Evolutionary conservation across 2,888 invertebrate genomes (phyloP).

Genomic region (Ryuthela nishihirai): DNA sequence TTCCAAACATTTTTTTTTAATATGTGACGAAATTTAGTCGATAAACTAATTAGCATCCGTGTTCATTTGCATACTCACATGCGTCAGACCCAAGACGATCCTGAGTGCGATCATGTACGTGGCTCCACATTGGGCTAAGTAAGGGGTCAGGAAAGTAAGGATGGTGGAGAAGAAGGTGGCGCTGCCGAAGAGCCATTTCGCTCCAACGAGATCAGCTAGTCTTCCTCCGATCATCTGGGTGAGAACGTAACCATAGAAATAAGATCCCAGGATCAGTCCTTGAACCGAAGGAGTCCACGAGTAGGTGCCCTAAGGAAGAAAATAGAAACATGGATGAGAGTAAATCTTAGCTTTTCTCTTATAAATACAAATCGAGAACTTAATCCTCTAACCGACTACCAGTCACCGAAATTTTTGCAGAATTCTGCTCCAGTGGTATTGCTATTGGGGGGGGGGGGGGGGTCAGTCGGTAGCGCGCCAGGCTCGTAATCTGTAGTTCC

Average conservation of each 20-base stretch:
- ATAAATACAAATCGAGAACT: too few relatives aligned
- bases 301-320: conserved; percentile 11
- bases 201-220: conserved; percentile 13
- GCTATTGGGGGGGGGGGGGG: too few relatives aligned
- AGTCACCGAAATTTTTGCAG: too few relatives aligned
- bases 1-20: too few relatives aligned
- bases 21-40: too few relatives aligned
- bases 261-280: conserved; percentile 24
- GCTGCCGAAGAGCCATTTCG: conserved; percentile 13
- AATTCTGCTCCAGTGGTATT: too few relatives aligned
- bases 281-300: conserved; percentile 24
- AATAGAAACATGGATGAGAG: not conserved
- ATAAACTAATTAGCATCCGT: too few relatives aligned
- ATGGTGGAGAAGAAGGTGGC: conserved; percentile 16
- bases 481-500: too few relatives aligned
- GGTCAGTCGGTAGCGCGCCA: too few relatives aligned
- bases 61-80: too few relatives aligned
- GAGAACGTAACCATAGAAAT: conserved; percentile 26
- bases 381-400: too few relatives aligned
- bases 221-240: conserved; percentile 25
- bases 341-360: not conserved
- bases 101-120: conserved; percentile 2
- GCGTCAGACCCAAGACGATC: conserved; percentile 7
- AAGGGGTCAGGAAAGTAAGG: conserved; percentile 12
- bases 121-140: not conserved